These are phyloP conservation scores for Cirrhinus mrigala DNA, from an alignment of 2,797 vertebrate species.

Conservation along the genomic window DNA sequence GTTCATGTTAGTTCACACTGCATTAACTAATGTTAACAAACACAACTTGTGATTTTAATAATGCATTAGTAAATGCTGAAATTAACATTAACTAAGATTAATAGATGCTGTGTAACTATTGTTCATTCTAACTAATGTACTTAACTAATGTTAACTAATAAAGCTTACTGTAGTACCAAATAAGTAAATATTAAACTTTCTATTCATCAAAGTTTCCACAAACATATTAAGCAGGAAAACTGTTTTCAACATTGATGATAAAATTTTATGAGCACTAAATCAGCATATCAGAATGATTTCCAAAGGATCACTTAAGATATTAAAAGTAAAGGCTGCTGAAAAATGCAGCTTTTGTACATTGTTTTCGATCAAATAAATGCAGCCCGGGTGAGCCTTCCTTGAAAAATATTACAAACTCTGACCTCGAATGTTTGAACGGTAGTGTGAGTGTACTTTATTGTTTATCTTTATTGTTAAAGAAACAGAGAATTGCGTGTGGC, in stretches of 20 bases:
- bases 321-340: background rate
- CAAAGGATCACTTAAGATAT: background rate
- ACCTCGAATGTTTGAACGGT: background rate
- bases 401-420: background rate
- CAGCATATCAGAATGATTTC: background rate
- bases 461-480: slow-evolving; percentile 49
- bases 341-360: background rate
- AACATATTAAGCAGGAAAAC: background rate
- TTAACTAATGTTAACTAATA: too few species aligned
- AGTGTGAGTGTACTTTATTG: slow-evolving; percentile 34
- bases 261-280: background rate
- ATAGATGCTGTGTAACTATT: too few species aligned
- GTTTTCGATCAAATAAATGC: background rate
- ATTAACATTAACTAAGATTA: too few species aligned
- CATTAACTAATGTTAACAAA: too few species aligned
- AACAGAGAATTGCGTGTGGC: slow-evolving; percentile 22
- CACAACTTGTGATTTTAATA: too few species aligned
- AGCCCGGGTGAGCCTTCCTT: background rate
- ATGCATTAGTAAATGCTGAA: too few species aligned
- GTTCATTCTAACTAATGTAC: too few species aligned
- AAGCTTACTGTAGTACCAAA: too few species aligned
- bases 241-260: background rate
- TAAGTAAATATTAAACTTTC: background rate
- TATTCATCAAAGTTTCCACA: background rate
- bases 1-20: too few species aligned